Conservation (phyloP, 2,113 vertebrate species). For the Xenopus laevis region DNA sequence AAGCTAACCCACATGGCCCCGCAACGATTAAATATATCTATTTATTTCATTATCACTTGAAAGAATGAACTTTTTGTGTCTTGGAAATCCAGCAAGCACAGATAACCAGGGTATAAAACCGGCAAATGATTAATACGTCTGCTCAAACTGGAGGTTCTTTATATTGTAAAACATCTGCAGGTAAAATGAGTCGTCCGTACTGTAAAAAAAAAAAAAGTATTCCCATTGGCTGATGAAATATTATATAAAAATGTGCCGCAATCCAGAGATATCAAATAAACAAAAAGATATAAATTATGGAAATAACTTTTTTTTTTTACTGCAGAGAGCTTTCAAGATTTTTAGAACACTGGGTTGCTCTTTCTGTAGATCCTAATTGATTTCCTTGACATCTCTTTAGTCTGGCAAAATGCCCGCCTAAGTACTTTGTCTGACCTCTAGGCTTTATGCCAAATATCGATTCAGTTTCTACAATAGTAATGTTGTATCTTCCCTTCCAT, state of each 20-base stretch:
- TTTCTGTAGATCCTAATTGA: slow-evolving; percentile 79
- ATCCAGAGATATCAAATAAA: not conserved
- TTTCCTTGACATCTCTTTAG: slow-evolving; percentile 84
- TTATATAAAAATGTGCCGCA: not conserved
- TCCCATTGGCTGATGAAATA: not conserved
- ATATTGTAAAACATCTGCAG: too few relatives aligned
- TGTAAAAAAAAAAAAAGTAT: not conserved
- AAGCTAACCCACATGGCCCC: slow-evolving; percentile 58
- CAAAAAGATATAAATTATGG: slow-evolving; percentile 59
- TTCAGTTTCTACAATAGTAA: slow-evolving; percentile 60
- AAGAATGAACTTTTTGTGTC: slow-evolving; percentile 48
- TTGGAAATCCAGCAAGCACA: not conserved
- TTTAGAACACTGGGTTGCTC: slow-evolving; percentile 68
- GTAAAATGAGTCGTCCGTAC: too few relatives aligned
- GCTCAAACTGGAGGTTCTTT: too few relatives aligned
- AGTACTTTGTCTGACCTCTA: slow-evolving; percentile 84
- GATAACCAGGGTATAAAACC: not conserved
- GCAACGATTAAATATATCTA: slow-evolving; percentile 50
- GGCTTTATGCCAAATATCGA: slow-evolving; percentile 73
- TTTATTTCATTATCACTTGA: slow-evolving; percentile 51
- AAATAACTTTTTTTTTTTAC: slow-evolving; percentile 62
- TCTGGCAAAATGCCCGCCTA: slow-evolving; percentile 77
- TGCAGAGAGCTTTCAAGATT: slow-evolving; percentile 66
- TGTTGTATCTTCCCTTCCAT: slow-evolving; percentile 65
- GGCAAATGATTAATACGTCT: too few relatives aligned